A percentile compares a stretch with the other conserved stretches of the same genome.
phyloP scores from a whole-genome alignment of 2,797 vertebrate genomes.

The Spheniscus humboldti region DNA sequence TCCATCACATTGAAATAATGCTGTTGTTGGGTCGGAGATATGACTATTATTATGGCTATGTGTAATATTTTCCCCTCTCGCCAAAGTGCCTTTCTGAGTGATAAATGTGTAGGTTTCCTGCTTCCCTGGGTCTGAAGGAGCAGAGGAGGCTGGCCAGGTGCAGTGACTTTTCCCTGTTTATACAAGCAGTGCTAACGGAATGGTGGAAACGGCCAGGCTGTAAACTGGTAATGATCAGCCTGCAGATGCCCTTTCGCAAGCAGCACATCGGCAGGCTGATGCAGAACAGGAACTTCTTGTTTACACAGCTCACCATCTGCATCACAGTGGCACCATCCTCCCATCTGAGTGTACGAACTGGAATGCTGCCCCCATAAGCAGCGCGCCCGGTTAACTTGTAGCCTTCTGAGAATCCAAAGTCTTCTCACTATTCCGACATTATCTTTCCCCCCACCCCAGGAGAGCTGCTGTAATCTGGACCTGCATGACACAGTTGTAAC shows the following conservation, averaged over 20 bases:
- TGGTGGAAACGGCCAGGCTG: background rate
- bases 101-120: background rate
- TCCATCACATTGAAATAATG: background rate
- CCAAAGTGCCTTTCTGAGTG: background rate
- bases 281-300: slow-evolving; percentile 64
- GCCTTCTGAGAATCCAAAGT: background rate
- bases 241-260: background rate
- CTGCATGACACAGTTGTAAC: background rate
- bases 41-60: background rate
- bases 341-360: background rate
- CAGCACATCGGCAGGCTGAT: slow-evolving; percentile 29
- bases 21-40: background rate
- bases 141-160: background rate
- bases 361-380: background rate
- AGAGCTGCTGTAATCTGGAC: background rate
- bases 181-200: background rate
- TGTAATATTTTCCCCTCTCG: background rate
- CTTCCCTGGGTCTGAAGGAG: background rate
- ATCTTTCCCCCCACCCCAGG: background rate
- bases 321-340: background rate
- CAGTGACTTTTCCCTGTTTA: background rate
- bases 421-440: background rate
- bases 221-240: slow-evolving; percentile 25
- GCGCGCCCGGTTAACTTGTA: background rate
- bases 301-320: slow-evolving; percentile 53